phyloP scores from a whole-genome alignment of 2,113 vertebrate species.

The Mobula hypostoma region DNA sequence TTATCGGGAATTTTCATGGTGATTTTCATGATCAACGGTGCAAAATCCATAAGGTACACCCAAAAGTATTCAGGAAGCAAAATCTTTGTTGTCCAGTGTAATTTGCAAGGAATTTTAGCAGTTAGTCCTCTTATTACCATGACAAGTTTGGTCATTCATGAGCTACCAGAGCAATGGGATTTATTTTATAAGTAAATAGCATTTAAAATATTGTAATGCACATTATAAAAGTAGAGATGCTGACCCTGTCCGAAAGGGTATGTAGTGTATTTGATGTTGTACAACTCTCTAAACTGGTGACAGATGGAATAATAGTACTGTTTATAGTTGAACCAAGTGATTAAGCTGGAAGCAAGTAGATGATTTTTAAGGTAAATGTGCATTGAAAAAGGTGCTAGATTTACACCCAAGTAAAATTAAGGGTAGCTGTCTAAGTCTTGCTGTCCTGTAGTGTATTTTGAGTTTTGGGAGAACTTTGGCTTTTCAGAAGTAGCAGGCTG shows the following conservation, averaged over 20 bases:
- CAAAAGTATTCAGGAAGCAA: too few relatives aligned
- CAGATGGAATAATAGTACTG: not conserved
- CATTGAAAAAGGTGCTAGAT: not conserved
- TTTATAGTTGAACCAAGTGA: not conserved
- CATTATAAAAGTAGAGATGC: not conserved
- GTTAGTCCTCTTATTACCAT: not conserved
- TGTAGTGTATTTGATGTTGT: not conserved
- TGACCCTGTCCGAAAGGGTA: not conserved
- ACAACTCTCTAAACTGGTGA: not conserved
- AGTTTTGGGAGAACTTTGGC: not conserved
- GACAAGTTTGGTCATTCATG: not conserved
- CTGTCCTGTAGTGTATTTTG: not conserved
- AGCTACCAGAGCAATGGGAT: not conserved
- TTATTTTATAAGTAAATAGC: not conserved
- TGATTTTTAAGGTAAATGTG: not conserved
- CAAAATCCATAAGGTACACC: too few relatives aligned
- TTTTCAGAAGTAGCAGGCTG: not conserved
- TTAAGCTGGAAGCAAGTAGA: not conserved
- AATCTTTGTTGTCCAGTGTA: not conserved
- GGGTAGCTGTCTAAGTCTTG: not conserved
- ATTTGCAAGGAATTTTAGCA: not conserved
- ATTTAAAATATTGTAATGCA: not conserved
- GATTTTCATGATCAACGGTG: too few relatives aligned
- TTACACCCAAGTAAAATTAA: not conserved
- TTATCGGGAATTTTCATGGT: too few relatives aligned